Conservation (phyloP, 2,113 vertebrate species). For the Dasyurus viverrinus region DNA sequence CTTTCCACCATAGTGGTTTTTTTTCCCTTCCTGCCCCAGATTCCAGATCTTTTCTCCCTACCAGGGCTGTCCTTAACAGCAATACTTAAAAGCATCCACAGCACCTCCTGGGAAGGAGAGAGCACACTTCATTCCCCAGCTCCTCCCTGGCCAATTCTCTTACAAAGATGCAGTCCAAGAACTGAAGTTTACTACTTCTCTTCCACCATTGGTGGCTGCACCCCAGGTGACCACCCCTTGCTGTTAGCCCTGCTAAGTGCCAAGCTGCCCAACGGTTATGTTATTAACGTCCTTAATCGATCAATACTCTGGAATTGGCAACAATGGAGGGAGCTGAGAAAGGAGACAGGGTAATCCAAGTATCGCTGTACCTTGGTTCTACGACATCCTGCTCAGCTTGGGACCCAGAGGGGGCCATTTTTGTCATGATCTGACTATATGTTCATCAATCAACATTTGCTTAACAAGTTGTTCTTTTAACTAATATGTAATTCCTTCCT, state of each 20-base stretch:
- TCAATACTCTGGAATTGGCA: constrained; percentile 19
- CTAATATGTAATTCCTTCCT: constrained; percentile 30
- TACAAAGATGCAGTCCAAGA: neutral
- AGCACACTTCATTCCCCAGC: too few relatives aligned
- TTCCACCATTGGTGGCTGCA: neutral
- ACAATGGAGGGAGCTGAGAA: neutral
- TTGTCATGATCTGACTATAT: neutral
- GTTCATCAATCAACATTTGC: neutral
- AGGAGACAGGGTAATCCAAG: neutral
- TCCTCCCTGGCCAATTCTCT: neutral
- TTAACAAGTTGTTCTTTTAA: neutral
- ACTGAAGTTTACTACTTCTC: neutral
- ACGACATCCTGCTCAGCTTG: neutral
- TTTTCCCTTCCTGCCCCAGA: neutral
- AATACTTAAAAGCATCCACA: neutral
- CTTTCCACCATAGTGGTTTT: neutral
- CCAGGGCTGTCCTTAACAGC: too few relatives aligned
- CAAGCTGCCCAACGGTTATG: too few relatives aligned
- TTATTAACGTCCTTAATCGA: neutral
- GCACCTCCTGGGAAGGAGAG: neutral
- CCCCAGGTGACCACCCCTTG: neutral
- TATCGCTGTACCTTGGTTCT: neutral
- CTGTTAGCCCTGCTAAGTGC: neutral
- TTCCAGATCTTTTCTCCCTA: neutral
- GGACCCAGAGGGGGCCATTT: neutral